Evolutionary conservation across 2,113 vertebrate genomes (phyloP).

Genomic region (Cinclus mexicanus): DNA sequence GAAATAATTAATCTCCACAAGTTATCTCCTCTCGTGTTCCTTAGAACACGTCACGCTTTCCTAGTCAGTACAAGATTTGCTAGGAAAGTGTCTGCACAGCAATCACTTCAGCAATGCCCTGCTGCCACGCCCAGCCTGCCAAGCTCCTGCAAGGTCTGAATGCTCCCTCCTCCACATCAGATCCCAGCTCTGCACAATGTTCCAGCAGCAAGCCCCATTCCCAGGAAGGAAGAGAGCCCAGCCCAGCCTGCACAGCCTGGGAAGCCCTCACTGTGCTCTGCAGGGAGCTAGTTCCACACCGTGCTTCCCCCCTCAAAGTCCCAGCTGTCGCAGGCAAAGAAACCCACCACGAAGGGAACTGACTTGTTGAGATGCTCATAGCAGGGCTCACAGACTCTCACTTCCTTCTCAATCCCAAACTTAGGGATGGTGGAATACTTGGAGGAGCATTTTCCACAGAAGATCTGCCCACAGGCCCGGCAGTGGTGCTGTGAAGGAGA

Average conservation of each 20-base stretch:
- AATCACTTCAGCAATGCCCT: neutral
- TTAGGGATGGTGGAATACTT: conserved; percentile 97
- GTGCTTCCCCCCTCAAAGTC: neutral
- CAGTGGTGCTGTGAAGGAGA: conserved; percentile 88
- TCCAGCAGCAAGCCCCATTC: neutral
- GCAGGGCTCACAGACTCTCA: conserved; percentile 97
- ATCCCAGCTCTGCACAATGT: neutral
- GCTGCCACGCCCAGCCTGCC: neutral
- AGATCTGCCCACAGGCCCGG: conserved; percentile 96
- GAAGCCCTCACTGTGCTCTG: neutral
- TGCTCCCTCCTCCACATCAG: rapidly evolving
- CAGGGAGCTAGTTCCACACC: neutral
- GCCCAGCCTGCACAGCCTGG: neutral
- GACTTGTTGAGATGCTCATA: conserved; percentile 97
- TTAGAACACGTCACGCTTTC: neutral
- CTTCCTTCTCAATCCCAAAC: conserved; percentile 98
- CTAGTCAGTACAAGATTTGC: neutral
- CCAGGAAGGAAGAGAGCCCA: neutral
- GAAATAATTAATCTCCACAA: neutral
- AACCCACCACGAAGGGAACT: conserved; percentile 58
- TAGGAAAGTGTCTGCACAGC: neutral
- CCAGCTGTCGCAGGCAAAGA: neutral
- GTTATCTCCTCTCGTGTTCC: neutral
- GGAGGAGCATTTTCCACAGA: conserved; percentile 97
- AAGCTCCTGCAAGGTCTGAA: neutral